Conservation (phyloP, 2,888 invertebrate species). For the Glyphotaelius pellucidus region DNA sequence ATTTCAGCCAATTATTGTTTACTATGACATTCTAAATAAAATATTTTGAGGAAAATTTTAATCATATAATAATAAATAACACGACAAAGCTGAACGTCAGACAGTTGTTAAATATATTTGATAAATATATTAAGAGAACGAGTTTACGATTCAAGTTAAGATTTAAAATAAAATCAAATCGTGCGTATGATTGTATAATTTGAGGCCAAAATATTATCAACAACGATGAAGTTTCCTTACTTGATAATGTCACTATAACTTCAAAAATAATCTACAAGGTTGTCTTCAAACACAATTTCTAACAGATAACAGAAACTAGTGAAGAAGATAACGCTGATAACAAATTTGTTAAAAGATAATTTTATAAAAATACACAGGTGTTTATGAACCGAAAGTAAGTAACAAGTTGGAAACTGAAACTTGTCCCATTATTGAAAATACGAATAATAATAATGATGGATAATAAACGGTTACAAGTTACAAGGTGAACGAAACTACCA, state of each 20-base stretch:
- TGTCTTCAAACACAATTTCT: not conserved
- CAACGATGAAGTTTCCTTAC: not conserved
- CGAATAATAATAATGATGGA: not conserved
- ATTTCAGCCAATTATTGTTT: not conserved
- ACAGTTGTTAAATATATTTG: not conserved
- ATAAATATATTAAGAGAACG: not conserved
- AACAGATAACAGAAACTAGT: not conserved
- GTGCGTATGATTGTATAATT: too few species aligned
- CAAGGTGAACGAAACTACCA: not conserved
- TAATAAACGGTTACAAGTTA: not conserved
- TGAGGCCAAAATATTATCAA: not conserved
- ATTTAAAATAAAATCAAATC: not conserved
- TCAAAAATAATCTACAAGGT: not conserved
- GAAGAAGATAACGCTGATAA: not conserved
- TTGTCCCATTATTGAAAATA: not conserved
- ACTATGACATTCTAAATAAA: not conserved
- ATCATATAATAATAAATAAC: not conserved
- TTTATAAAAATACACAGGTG: not conserved
- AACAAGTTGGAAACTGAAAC: not conserved
- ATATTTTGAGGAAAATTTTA: not conserved
- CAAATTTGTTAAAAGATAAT: not conserved
- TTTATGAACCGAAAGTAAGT: not conserved
- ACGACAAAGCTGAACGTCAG: not conserved
- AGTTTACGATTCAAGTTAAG: not conserved
- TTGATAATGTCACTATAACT: not conserved